These are phyloP conservation scores for Pachycephala philippinensis DNA, from an alignment of 2,113 vertebrate species.

Conservation along the genomic window DNA sequence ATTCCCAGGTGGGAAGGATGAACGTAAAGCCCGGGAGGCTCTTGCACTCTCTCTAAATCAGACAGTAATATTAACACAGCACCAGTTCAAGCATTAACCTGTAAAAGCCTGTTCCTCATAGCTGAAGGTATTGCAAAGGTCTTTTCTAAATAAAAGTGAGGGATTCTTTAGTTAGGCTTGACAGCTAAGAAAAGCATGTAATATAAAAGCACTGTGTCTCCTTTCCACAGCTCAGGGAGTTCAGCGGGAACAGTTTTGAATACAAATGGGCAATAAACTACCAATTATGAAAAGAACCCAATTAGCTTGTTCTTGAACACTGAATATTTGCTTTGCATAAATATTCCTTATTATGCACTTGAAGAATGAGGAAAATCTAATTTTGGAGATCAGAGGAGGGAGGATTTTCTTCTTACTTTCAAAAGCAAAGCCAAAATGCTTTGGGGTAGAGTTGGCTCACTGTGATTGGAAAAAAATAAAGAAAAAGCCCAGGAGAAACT, in stretches of 20 bases:
- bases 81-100: background rate
- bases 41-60: background rate
- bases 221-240: background rate
- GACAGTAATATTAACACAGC: background rate
- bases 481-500: background rate
- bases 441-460: background rate
- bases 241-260: background rate
- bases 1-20: background rate
- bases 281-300: slow-evolving; percentile 30
- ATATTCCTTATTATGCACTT: background rate
- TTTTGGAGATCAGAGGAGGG: background rate
- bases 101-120: background rate
- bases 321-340: slow-evolving; percentile 21
- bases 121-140: background rate
- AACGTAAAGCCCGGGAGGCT: background rate
- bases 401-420: background rate
- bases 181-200: background rate
- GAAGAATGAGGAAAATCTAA: slow-evolving; percentile 3
- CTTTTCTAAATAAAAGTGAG: background rate
- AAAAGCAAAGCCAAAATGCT: background rate
- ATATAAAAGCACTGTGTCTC: background rate
- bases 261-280: slow-evolving; percentile 41
- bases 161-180: background rate
- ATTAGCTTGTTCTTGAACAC: slow-evolving; percentile 46
- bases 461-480: background rate